These are phyloP conservation scores for Camponotus vicinus DNA, from an alignment of 1,140 invertebrate species.

Conservation along the genomic window DNA sequence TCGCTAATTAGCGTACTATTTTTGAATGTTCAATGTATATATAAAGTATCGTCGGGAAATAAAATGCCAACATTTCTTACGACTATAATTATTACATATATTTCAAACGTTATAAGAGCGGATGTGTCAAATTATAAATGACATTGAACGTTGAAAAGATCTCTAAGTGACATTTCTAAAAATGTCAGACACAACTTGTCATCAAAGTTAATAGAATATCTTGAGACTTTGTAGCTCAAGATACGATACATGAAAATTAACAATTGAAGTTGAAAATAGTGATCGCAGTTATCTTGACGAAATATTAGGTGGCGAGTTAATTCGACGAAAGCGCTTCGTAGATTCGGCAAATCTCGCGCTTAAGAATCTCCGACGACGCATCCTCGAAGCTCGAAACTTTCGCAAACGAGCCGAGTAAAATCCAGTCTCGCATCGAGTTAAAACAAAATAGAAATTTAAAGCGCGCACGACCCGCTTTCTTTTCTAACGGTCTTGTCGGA, in stretches of 20 bases:
- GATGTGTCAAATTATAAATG: not conserved
- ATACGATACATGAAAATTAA: not conserved
- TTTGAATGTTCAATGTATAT: slow-evolving; percentile 13
- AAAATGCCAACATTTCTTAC: not conserved
- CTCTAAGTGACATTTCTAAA: no score
- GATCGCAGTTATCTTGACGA: not conserved
- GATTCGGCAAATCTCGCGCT: slow-evolving; percentile 18
- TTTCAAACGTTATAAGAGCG: not conserved
- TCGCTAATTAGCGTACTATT: slow-evolving; percentile 8
- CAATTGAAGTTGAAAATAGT: not conserved
- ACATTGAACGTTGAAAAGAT: not conserved
- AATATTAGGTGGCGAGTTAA: slow-evolving; percentile 27
- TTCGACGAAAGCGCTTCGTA: not conserved
- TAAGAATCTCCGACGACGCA: not conserved
- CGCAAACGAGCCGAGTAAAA: not conserved
- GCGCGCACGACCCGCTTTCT: not conserved
- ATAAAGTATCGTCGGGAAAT: not conserved
- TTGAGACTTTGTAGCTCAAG: not conserved
- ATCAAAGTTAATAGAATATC: not conserved
- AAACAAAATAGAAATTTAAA: slow-evolving; percentile 47
- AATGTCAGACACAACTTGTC: not conserved
- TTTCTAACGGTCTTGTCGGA: not conserved
- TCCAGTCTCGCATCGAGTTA: slow-evolving; percentile 1
- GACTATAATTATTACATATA: not conserved
- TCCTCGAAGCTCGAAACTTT: slow-evolving; percentile 34